These are phyloP conservation scores for Hydriomena furcata DNA, from an alignment of 2,888 invertebrate genomes.

Conservation along the genomic window DNA sequence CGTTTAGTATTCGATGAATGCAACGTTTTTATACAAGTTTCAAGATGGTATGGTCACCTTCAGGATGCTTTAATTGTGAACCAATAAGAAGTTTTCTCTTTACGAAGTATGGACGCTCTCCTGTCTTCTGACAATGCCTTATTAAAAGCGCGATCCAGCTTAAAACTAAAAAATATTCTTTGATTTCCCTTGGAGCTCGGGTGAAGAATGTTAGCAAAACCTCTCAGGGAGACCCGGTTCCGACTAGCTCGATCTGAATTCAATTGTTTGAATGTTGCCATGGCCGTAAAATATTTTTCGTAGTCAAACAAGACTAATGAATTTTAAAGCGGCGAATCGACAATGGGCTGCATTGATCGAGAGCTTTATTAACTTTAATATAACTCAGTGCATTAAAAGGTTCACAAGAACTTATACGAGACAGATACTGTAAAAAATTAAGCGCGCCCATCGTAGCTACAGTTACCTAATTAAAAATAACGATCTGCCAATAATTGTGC, in stretches of 20 bases:
- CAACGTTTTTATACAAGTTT: conserved; percentile 64
- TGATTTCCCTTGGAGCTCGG: conserved; percentile 20
- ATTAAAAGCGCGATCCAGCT: conserved; percentile 56
- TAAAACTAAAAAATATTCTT: conserved; percentile 38
- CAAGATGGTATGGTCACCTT: conserved; percentile 78
- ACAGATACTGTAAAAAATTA: background rate
- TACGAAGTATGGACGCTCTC: conserved; percentile 47
- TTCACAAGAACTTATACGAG: too few relatives aligned
- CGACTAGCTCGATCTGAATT: conserved; percentile 29
- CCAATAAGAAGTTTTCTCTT: conserved; percentile 71
- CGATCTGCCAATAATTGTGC: conserved; percentile 75
- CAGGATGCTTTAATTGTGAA: conserved; percentile 74
- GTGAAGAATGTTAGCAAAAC: conserved; percentile 34
- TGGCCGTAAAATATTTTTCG: conserved; percentile 19
- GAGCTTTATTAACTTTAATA: background rate
- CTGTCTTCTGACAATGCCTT: conserved; percentile 59
- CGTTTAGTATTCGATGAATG: conserved; percentile 76
- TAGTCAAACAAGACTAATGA: conserved; percentile 31
- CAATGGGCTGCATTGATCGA: conserved; percentile 1
- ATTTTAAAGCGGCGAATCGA: background rate
- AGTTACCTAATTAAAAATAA: conserved; percentile 72
- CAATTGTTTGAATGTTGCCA: conserved; percentile 23
- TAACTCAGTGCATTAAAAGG: background rate
- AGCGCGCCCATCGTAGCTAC: conserved; percentile 36
- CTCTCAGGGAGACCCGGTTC: conserved; percentile 12